Percentiles rank a stretch among this genome's conserved stretches.
These are phyloP conservation scores for Platycheirus rosarum DNA, from an alignment of 2,888 invertebrate genomes.

Conservation along the genomic window DNA sequence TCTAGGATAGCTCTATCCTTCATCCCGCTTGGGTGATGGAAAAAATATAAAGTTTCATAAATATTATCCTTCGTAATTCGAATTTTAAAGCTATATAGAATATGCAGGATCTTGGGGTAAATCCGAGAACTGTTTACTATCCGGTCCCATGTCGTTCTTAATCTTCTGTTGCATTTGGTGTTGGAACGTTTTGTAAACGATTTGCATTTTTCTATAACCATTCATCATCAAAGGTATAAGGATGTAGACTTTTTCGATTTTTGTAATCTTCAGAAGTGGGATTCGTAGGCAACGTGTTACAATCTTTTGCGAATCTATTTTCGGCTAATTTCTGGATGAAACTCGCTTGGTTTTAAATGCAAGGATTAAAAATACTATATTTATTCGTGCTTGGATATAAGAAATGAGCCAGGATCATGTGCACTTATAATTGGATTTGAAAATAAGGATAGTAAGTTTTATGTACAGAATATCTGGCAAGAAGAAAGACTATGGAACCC, in stretches of 20 bases:
- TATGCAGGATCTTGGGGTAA: slow-evolving; percentile 3
- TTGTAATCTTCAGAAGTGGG: slow-evolving; percentile 22
- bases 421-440: too few relatives aligned
- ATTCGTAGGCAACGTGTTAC: background rate
- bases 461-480: too few relatives aligned
- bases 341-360: too few relatives aligned
- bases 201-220: slow-evolving; percentile 66
- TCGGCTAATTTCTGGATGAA: background rate
- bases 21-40: background rate
- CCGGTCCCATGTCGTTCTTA: background rate
- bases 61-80: slow-evolving; percentile 26
- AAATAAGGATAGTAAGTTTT: too few relatives aligned
- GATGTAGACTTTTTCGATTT: slow-evolving; percentile 45
- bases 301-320: too few relatives aligned
- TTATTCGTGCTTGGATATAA: too few relatives aligned
- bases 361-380: too few relatives aligned
- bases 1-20: slow-evolving; percentile 16
- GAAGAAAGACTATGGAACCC: too few relatives aligned
- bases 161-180: background rate
- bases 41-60: slow-evolving; percentile 48
- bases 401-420: too few relatives aligned
- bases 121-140: slow-evolving; percentile 45
- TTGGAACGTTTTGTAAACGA: slow-evolving; percentile 27
- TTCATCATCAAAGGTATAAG: slow-evolving; percentile 39
- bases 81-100: slow-evolving; percentile 11